Base-by-base conservation (phyloP, 2,888 invertebrate species). In the Limenitis camilla region DNA sequence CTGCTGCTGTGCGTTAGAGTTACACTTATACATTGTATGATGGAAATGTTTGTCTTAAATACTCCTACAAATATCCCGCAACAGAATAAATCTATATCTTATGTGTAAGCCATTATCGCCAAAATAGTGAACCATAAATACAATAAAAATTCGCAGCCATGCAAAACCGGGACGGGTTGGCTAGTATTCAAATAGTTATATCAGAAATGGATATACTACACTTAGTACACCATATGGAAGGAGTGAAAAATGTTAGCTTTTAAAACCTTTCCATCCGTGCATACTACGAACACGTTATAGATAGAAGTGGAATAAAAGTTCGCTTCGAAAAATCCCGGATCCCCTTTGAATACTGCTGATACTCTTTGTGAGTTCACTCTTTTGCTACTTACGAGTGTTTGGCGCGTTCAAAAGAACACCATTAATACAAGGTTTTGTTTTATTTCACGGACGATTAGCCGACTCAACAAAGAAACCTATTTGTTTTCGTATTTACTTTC, bases 401-500 rank as follows among this genome's bases (percentile, higher is more conserved):
- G 9, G 8, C 10, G 5, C 28, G 44, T 35, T 44, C 28, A 29
- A 44, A 44, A 28, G n/a, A 35, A 35, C 35, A 19, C 35, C 35
- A 35, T 27, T 44, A 44, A 10, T 33, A 27, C 35, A n/a, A 32
- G 33, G 33, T 10, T 33, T n/a, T 44, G n/a, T 10, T 35, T 27
- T 35, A 44, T 44, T 44, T 44, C 35, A 44, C 28, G 29, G 35
- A 28, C 35, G 35, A 44, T 44, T 44, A 35, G 10, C 44, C 35
- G 28, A 44, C 10, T 28, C 27, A 28, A 44, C 35, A 44, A 44
- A 44, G 10, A n/a, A 10, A 44, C 27, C 28, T 32, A 35, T 35
- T 10, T 28, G 28, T 33, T 44, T 10, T 35, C 5, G 28, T 7
- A 4, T 44, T 35, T 44, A 27, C 44, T 35, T 28, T 10, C 10